Conservation (phyloP, 2,888 invertebrate species). For the Vannuccia rotundouncinata region DNA sequence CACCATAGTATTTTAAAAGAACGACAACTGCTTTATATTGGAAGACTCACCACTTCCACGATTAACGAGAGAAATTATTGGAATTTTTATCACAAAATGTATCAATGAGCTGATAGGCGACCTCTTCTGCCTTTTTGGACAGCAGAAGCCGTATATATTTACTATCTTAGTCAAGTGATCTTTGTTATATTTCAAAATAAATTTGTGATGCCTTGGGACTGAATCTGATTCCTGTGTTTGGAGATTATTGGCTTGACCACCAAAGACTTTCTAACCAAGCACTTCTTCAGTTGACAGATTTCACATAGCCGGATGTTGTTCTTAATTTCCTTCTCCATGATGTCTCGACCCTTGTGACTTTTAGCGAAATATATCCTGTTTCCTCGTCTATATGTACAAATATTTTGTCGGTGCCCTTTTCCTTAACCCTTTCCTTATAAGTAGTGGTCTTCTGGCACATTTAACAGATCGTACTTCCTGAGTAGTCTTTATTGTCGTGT, state of each 20-base stretch:
- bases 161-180: background rate
- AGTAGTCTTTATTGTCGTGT: no score
- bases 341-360: background rate
- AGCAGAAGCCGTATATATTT: background rate
- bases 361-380: background rate
- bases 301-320: background rate
- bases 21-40: no score
- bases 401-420: no score
- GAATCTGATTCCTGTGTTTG: background rate
- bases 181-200: background rate
- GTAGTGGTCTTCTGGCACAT: no score
- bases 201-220: background rate
- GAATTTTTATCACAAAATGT: background rate
- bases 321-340: background rate
- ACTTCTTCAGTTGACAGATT: background rate
- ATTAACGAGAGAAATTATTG: no score
- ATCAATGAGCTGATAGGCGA: background rate
- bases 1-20: no score
- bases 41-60: no score
- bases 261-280: background rate
- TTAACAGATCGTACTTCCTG: no score
- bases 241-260: background rate
- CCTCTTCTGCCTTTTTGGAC: background rate
- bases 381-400: no score
- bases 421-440: no score